Evolutionary conservation across 2,888 invertebrate species (phyloP), one percentile per base, ranked within the genome.

Genomic region (Volucella inflata): DNA sequence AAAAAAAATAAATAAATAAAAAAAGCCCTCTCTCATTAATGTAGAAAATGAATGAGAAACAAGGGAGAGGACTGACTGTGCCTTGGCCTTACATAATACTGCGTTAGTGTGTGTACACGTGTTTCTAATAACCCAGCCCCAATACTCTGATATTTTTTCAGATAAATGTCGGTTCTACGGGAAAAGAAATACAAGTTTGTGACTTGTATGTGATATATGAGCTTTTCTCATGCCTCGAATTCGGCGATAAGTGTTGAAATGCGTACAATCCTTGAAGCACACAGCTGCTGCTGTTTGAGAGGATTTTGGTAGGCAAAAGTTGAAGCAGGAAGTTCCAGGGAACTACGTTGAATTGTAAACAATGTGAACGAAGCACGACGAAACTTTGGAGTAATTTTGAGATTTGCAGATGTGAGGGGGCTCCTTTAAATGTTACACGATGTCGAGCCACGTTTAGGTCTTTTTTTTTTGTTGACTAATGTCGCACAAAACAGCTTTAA

Each of bases 101-200:
- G 36, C 42, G 48, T 67, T 12, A 48, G 75, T 84, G 79, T 84
- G 74, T 16, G 77, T 78, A 62, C 70, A 78, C 77, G 77, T 78
- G 77, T 64, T 78, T 78, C 48, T 16, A 77, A 70, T 70, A 71
- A 70, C 36, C 53, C 59, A 50, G 21, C 68, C 11, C 14, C 21
- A 55, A 62, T 14, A 42, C 55, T 21, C 21, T 53, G 50, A 76
- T 38, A 17, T 59, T 14, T 38, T n/a, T 50, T 48, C 44, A 12
- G 42, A 51, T 59, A 50, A 59, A 67, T 59, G 65, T 57, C 65
- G 59, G 59, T 46, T 50, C 40, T 30, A 30, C 6, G 30, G 6
- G 30, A 6, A 6, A 48, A 48, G 65, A 16, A 65, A 50, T 38
- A 42, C 65, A 50, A 60, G 30, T 57, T 64, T 55, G 57, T 44